These are phyloP conservation scores for Riparia riparia DNA, from an alignment of 2,113 vertebrate species.

Conservation along the genomic window DNA sequence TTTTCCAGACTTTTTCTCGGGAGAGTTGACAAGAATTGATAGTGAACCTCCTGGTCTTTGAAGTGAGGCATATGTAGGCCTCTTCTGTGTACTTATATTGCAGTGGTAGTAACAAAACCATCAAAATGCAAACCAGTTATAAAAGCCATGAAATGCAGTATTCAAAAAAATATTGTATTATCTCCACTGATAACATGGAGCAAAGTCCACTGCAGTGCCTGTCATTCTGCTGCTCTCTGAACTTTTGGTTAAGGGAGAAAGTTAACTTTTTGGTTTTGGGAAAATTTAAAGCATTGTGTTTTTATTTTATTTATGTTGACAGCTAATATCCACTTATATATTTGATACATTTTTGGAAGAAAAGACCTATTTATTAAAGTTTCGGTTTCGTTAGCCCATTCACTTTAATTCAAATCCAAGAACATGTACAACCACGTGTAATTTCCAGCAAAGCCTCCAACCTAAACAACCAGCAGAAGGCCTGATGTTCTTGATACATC, in stretches of 20 bases:
- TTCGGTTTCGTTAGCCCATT: not conserved
- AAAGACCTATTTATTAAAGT: not conserved
- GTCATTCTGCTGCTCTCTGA: not conserved
- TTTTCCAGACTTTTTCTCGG: not conserved
- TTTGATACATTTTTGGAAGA: not conserved
- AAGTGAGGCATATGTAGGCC: not conserved
- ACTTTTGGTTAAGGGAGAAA: not conserved
- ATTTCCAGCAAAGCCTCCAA: conserved; percentile 13
- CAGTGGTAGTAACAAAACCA: not conserved
- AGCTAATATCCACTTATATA: not conserved
- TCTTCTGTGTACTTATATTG: not conserved
- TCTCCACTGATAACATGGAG: not conserved
- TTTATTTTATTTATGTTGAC: conserved; percentile 1
- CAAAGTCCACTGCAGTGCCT: not conserved
- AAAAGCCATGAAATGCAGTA: not conserved
- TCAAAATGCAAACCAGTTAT: not conserved
- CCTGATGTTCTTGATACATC: not conserved
- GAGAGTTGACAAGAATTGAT: not conserved
- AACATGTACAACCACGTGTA: not conserved
- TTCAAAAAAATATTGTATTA: not conserved
- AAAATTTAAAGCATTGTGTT: not conserved
- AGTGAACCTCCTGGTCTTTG: not conserved
- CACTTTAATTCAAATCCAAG: conserved; percentile 18
- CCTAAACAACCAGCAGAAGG: conserved; percentile 8
- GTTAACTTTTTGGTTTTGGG: not conserved